A percentile compares a stretch with the other conserved stretches of the same genome.
Conservation (phyloP, 1,140 invertebrate genomes). For the Tetragnatha versicolor region DNA sequence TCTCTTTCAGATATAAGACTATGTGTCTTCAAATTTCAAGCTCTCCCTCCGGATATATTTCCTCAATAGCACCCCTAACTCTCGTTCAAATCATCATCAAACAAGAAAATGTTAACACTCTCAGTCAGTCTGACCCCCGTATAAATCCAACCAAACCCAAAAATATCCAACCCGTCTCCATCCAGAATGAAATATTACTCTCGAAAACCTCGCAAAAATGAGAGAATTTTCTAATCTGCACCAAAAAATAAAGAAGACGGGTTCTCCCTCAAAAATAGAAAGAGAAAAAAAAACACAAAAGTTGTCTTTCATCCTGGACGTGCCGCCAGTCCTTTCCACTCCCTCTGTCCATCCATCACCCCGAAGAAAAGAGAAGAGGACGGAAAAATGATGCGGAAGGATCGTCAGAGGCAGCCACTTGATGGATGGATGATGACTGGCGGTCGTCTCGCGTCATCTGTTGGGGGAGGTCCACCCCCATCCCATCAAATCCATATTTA, state of each 20-base stretch:
- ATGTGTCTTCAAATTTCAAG: no score
- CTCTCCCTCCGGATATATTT: no score
- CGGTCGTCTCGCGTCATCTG: constrained; percentile 39
- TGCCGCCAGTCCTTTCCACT: constrained; percentile 45
- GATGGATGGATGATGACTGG: constrained; percentile 54
- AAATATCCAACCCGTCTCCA: neutral
- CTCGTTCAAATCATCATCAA: no score
- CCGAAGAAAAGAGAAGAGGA: constrained; percentile 26
- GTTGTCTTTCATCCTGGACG: constrained; percentile 22
- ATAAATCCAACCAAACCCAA: no score
- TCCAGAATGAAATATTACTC: constrained; percentile 26
- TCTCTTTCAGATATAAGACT: no score
- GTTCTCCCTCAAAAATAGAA: neutral
- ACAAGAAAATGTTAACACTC: no score
- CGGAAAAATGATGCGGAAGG: constrained; percentile 54
- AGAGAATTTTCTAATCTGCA: constrained; percentile 41
- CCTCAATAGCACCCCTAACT: no score
- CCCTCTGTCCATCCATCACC: constrained; percentile 49
- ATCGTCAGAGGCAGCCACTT: constrained; percentile 38
- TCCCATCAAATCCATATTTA: neutral
- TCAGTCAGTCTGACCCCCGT: no score
- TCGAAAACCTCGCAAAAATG: constrained; percentile 40
- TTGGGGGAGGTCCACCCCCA: neutral
- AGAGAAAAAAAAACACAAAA: neutral
- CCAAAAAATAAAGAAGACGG: no score